Evolutionary conservation across 1,140 invertebrate genomes (phyloP).

Genomic region (Anthonomus grandis): DNA sequence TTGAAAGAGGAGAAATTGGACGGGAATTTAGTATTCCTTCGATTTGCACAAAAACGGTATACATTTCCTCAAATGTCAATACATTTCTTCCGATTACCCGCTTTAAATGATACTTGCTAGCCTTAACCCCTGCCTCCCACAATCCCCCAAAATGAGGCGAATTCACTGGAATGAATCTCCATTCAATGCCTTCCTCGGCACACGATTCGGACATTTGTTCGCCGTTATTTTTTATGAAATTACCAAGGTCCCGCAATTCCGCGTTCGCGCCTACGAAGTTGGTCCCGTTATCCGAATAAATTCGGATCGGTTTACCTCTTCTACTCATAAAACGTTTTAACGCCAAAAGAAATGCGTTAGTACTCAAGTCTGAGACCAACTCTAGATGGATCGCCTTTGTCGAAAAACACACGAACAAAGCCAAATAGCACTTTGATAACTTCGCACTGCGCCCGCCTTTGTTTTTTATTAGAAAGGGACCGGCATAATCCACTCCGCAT

Average conservation of each 20-base stretch:
- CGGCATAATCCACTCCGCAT: conserved; percentile 36
- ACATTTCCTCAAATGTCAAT: conserved; percentile 41
- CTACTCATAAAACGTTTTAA: conserved; percentile 35
- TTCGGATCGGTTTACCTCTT: conserved; percentile 32
- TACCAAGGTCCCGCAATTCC: not conserved
- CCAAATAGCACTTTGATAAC: conserved; percentile 7
- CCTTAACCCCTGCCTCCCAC: conserved; percentile 33
- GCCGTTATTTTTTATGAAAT: conserved; percentile 26
- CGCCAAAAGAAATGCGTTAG: conserved; percentile 36
- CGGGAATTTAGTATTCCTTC: conserved; percentile 41
- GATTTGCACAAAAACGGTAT: conserved; percentile 30
- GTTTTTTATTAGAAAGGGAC: conserved; percentile 39
- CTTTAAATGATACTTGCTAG: conserved; percentile 37
- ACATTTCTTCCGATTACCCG: conserved; percentile 31
- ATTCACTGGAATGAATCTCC: conserved; percentile 14
- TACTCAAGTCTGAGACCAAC: conserved; percentile 29
- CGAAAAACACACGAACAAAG: conserved; percentile 19
- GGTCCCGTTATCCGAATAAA: conserved; percentile 42
- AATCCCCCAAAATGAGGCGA: conserved; percentile 17
- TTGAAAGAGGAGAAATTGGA: conserved; percentile 34
- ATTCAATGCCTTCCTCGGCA: conserved; percentile 6
- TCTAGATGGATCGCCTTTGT: conserved; percentile 43
- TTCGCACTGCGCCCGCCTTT: conserved; percentile 18
- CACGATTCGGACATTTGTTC: not conserved
- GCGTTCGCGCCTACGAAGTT: conserved; percentile 43